Evolutionary conservation across 2,113 vertebrate genomes (phyloP).

Genomic region (Euleptes europaea): DNA sequence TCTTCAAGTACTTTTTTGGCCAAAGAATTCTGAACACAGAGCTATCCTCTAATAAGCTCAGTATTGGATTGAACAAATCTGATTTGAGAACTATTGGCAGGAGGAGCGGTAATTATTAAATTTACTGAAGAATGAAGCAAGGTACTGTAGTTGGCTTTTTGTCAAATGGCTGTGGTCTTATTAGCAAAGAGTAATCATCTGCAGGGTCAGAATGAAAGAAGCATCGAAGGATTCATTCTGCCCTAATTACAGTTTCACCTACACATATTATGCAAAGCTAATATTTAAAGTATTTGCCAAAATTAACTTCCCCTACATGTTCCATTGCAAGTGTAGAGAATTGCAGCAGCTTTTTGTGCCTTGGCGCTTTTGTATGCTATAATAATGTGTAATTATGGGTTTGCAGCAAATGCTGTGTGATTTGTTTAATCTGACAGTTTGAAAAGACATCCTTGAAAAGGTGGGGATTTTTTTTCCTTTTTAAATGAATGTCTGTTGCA

Average conservation of each 20-base stretch:
- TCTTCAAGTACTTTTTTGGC: slow-evolving; percentile 79
- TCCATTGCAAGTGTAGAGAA: slow-evolving; percentile 76
- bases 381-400: slow-evolving; percentile 84
- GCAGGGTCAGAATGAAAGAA: slow-evolving; percentile 76
- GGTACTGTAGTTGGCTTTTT: slow-evolving; percentile 80
- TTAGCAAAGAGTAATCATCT: slow-evolving; percentile 81
- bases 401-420: slow-evolving; percentile 76
- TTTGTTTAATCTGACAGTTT: slow-evolving; percentile 82
- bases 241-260: slow-evolving; percentile 83
- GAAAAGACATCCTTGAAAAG: slow-evolving; percentile 82
- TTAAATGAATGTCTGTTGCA: slow-evolving; percentile 73
- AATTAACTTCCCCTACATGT: slow-evolving; percentile 82
- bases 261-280: slow-evolving; percentile 81
- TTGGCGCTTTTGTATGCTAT: slow-evolving; percentile 78
- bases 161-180: slow-evolving; percentile 80
- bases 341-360: slow-evolving; percentile 78
- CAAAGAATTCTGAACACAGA: slow-evolving; percentile 81
- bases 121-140: slow-evolving; percentile 79
- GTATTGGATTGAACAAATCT: slow-evolving; percentile 80
- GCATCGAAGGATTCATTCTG: slow-evolving; percentile 76
- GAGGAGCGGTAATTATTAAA: slow-evolving; percentile 83
- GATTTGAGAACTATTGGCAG: slow-evolving; percentile 81
- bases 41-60: slow-evolving; percentile 81
- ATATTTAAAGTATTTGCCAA: slow-evolving; percentile 85
- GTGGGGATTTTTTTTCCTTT: slow-evolving; percentile 47